Conservation (phyloP, 2,797 vertebrate species). For the Rhinatrema bivittatum region DNA sequence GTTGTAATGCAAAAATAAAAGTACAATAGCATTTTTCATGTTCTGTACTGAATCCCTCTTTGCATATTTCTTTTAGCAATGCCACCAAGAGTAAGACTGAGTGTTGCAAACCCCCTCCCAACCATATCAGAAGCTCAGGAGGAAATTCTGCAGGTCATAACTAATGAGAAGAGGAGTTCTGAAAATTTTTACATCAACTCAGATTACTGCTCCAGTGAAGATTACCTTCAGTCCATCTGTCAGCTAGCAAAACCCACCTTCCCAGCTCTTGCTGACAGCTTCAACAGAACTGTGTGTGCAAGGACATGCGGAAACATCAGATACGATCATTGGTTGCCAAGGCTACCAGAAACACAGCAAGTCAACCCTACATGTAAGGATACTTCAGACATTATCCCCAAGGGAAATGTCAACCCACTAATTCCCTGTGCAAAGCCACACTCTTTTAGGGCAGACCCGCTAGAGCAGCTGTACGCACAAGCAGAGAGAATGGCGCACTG, state of each 20-base stretch:
- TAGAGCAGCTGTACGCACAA: conserved; percentile 69
- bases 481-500: conserved; percentile 22
- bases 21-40: too few relatives aligned
- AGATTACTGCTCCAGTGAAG: conserved; percentile 53
- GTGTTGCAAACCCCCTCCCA: conserved; percentile 62
- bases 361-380: conserved; percentile 5
- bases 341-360: conserved; percentile 2
- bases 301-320: conserved; percentile 33
- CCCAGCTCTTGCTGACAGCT: conserved; percentile 39
- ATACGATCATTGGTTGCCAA: conserved; percentile 25
- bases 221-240: conserved; percentile 79
- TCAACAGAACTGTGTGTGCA: conserved; percentile 25
- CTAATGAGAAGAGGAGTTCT: conserved; percentile 24
- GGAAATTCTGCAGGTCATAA: conserved; percentile 52
- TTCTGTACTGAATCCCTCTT: too few relatives aligned
- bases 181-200: conserved; percentile 4
- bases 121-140: conserved; percentile 67
- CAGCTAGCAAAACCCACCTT: conserved; percentile 77
- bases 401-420: background rate
- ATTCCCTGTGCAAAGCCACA: background rate
- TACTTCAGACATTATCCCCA: background rate
- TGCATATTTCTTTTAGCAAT: conserved; percentile 52
- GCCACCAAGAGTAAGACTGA: conserved; percentile 60
- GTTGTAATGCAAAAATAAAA: too few relatives aligned
- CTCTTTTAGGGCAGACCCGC: conserved; percentile 48